Percentiles rank a stretch among this genome's conserved stretches.
Conservation (phyloP, 2,888 invertebrate species). For the Eudasyphora cyanicolor region DNA sequence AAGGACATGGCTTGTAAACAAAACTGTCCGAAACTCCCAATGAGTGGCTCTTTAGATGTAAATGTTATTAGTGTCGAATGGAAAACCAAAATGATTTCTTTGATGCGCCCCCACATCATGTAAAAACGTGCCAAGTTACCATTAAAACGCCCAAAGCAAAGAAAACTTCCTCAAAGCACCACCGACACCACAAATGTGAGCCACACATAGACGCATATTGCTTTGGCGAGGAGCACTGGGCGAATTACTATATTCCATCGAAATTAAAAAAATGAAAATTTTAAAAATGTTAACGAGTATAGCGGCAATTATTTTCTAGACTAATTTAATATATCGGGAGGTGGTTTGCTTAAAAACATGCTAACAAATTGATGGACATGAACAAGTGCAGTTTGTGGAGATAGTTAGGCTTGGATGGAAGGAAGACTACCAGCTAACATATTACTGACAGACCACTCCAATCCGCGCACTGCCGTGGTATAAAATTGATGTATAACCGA, state of each 20-base stretch:
- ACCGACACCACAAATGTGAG: conserved; percentile 32
- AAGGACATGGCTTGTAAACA: conserved; percentile 8
- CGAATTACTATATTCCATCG: conserved; percentile 42
- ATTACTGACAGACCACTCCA: conserved; percentile 49
- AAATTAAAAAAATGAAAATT: conserved; percentile 30
- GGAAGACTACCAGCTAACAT: too few relatives aligned
- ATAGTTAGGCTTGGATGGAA: conserved; percentile 56
- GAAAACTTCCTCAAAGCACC: conserved; percentile 67
- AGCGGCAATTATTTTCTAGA: neutral
- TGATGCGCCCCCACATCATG: conserved; percentile 3
- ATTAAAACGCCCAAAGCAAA: conserved; percentile 62
- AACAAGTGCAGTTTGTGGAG: conserved; percentile 11
- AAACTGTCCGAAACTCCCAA: conserved; percentile 8
- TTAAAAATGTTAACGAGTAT: conserved; percentile 13
- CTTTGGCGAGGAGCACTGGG: too few relatives aligned
- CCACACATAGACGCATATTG: conserved; percentile 23
- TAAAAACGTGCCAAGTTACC: conserved; percentile 66
- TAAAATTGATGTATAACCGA: conserved; percentile 65
- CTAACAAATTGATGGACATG: conserved; percentile 61
- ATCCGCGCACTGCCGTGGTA: conserved; percentile 52
- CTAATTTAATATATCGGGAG: neutral
- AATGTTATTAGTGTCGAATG: conserved; percentile 36
- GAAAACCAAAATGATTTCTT: conserved; percentile 44
- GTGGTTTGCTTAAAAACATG: conserved; percentile 45
- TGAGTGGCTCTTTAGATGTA: neutral